Conservation (phyloP, 2,113 vertebrate genomes). For the Rhinolophus ferrumequinum region DNA sequence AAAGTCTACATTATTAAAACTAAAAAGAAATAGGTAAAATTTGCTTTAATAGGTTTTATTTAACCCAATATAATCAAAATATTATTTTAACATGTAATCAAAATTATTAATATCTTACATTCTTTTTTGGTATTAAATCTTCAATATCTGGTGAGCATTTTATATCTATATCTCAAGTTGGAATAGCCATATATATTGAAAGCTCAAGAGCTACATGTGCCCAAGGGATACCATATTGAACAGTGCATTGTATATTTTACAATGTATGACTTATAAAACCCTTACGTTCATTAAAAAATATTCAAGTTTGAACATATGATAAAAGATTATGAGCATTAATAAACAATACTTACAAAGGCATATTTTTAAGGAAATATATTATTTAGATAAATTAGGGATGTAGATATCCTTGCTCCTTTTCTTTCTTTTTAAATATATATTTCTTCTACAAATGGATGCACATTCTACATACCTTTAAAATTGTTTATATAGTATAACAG, state of each 20-base stretch:
- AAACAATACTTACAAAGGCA: not conserved
- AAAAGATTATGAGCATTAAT: not conserved
- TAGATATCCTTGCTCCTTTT: not conserved
- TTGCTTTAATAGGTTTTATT: not conserved
- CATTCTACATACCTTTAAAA: not conserved
- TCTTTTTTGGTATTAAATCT: not conserved
- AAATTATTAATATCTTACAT: not conserved
- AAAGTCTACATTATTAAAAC: not conserved
- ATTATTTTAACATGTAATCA: not conserved
- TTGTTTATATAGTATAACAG: not conserved
- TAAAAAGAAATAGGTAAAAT: not conserved
- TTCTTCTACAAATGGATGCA: not conserved
- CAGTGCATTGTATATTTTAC: not conserved
- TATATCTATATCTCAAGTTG: not conserved
- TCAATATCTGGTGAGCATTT: not conserved
- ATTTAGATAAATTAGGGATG: not conserved
- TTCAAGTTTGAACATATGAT: not conserved
- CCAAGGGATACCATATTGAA: not conserved
- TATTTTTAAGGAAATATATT: not conserved
- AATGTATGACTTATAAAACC: not conserved
- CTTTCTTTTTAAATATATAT: not conserved
- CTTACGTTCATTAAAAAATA: not conserved
- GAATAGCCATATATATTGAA: not conserved
- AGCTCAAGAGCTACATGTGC: not conserved
- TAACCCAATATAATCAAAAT: not conserved